These are phyloP conservation scores for Aspidoscelis tigris DNA, from an alignment of 2,113 vertebrate genomes.

Conservation along the genomic window DNA sequence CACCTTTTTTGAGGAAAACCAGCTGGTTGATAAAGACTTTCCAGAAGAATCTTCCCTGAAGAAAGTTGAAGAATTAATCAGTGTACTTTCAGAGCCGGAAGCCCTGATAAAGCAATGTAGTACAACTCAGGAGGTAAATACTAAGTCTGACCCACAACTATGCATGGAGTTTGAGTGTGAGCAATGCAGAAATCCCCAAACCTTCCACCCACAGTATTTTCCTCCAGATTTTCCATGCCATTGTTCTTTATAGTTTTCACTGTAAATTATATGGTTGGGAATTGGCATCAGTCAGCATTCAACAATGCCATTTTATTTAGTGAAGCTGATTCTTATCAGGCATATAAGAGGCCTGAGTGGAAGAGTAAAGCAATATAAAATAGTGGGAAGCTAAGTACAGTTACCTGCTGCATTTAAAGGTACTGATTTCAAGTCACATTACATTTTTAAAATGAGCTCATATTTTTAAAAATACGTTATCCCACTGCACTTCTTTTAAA, in stretches of 20 bases:
- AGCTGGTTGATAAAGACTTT: conserved; percentile 94
- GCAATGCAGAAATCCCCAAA: conserved; percentile 6
- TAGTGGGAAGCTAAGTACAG: not conserved
- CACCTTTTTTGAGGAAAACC: conserved; percentile 96
- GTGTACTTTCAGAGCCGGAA: conserved; percentile 92
- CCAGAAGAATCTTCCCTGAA: conserved; percentile 87
- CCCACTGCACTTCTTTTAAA: not conserved
- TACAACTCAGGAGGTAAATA: conserved; percentile 72
- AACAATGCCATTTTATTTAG: too few relatives aligned
- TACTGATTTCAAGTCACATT: not conserved
- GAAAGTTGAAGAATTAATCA: conserved; percentile 89
- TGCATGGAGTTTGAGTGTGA: not conserved
- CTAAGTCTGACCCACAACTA: not conserved
- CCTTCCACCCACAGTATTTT: not conserved
- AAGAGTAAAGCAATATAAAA: not conserved
- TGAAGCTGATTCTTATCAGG: too few relatives aligned
- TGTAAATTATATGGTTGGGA: not conserved
- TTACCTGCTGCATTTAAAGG: not conserved
- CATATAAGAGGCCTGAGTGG: too few relatives aligned
- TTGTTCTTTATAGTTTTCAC: not conserved
- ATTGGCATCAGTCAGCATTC: not conserved
- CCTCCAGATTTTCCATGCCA: not conserved
- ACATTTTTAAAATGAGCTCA: not conserved
- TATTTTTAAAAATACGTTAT: not conserved
- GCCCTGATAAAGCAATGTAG: conserved; percentile 77